Evolutionary conservation across 2,797 vertebrate genomes (phyloP), one percentile per base, ranked within the genome.

Genomic region (Nyctalus aviator): DNA sequence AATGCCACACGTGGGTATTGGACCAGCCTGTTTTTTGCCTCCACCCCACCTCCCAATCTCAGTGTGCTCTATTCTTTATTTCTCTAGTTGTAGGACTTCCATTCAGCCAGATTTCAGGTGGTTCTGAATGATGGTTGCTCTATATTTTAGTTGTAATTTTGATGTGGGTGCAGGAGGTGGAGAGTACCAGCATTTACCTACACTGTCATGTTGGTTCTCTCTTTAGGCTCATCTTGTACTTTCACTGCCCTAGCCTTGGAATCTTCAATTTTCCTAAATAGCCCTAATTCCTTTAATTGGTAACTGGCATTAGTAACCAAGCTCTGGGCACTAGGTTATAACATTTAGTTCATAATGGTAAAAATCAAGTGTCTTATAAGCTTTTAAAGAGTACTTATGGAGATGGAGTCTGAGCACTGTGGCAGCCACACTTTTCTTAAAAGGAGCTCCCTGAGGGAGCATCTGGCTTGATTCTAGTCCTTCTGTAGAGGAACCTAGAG

Each of bases 311-410:
- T 85, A 94, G 81, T 85, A 79, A 85, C 27, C 75, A 73, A 94
- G 35, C 66, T 73, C 66, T 79, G 73, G 55, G 27, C 73, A 72
- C 46, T 84, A 76, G 62, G 71, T 32, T 85, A 25, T 75, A 89
- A 75, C 23, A 77, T 64, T 88, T 84, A 92, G 88, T 59, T 95
- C 35, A 59, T 79, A 62, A 84, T 50, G 55, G 66, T 90, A 59
- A 81, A 85, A 85, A 90, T n/a, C 44, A 84, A 46, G 13, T 44
- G 27, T 89, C 55, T 68, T 88, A 73, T 64, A 88, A 92, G 12
- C 46, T 92, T 87, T 82, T 69, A 13, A 72, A 66, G 72, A 64
- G 72, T 77, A 84, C 35, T 83, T 78, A 37, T 27, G 57, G 57
- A 41, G 44, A 44, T 13, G 44, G 76, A 62, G 35, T 48, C 8